Evolutionary conservation across 1,140 invertebrate species (phyloP), one percentile per base, ranked within the genome.

Genomic region (Drosophila parabipectinata): DNA sequence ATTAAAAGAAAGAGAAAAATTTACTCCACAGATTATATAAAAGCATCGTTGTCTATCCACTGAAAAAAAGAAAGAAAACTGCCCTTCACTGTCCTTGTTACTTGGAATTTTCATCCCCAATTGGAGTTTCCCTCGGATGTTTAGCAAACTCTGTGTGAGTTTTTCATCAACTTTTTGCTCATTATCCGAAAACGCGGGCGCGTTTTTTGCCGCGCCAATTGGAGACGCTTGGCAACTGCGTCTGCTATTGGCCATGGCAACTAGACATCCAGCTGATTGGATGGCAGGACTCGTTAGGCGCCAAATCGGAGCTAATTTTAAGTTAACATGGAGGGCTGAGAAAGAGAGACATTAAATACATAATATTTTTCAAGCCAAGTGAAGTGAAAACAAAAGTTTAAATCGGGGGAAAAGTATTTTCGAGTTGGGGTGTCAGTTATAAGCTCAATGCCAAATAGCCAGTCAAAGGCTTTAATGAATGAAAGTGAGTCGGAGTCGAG

Each of bases 121-220:
- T 76, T 60, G 59, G 41, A 51, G 48, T 48, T 57, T 12, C 34
- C 15, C 41, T 2, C 55, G 44, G 37, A 47, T 79, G 76, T 61
- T 83, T 83, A 83, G 69, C 71, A 55, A 82, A 72, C 62, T 69
- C 64, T 28, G 26, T 48, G 57, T 50, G 41, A 54, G 63, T 57
- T 69, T 68, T 69, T 69, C 66, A 68, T 69, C 66, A 69, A 72
- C 41, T 84, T 84, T 85, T 87, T 85, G 77, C 83, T 85, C 82
- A 85, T 85, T 85, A 85, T 45, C 82, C 56, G 50, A 67, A 85
- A 84, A 85, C 73, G 73, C 81, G 77, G 59, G 47, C 78, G 76
- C 54, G 80, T 69, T 76, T 84, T 79, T 84, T 72, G 80, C 81
- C 62, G 55, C 72, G 62, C 82, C 82, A 85, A 87, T 85, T 74